Percentiles rank a stretch among this genome's conserved stretches.
Evolutionary conservation across 2,797 vertebrate genomes (phyloP).

Genomic region (Pempheris klunzingeri): DNA sequence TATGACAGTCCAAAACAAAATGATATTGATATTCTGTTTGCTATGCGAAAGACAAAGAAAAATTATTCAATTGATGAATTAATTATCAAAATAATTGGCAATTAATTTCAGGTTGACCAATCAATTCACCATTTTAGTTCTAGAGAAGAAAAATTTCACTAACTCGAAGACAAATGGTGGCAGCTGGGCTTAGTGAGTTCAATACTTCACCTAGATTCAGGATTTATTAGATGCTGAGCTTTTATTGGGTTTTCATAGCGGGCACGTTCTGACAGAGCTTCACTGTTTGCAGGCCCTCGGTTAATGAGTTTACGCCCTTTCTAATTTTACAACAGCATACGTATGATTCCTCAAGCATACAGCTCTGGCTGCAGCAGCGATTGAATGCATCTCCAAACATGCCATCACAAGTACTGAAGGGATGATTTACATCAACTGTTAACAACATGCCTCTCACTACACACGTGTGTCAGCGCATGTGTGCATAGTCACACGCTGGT

Average conservation of each 20-base stretch:
- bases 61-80: not conserved
- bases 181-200: constrained; percentile 3
- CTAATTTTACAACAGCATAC: constrained; percentile 70
- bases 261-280: constrained; percentile 51
- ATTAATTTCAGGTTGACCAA: not conserved
- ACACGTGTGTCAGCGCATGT: constrained; percentile 4
- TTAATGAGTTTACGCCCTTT: constrained; percentile 62
- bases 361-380: constrained; percentile 60
- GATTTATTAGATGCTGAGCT: constrained; percentile 18
- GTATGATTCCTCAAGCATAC: constrained; percentile 60
- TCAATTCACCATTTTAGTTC: not conserved
- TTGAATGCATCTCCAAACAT: constrained; percentile 69
- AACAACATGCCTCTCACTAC: constrained; percentile 34
- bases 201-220: not conserved
- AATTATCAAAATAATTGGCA: not conserved
- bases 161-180: not conserved
- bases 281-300: constrained; percentile 15
- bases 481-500: constrained; percentile 25
- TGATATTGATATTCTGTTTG: not conserved
- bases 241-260: constrained; percentile 25
- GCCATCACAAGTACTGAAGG: constrained; percentile 70
- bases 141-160: not conserved
- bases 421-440: constrained; percentile 69
- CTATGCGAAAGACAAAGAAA: not conserved
- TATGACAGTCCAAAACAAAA: not conserved